phyloP scores from a whole-genome alignment of 2,113 vertebrate genomes.

The Paradoxurus hermaphroditus region DNA sequence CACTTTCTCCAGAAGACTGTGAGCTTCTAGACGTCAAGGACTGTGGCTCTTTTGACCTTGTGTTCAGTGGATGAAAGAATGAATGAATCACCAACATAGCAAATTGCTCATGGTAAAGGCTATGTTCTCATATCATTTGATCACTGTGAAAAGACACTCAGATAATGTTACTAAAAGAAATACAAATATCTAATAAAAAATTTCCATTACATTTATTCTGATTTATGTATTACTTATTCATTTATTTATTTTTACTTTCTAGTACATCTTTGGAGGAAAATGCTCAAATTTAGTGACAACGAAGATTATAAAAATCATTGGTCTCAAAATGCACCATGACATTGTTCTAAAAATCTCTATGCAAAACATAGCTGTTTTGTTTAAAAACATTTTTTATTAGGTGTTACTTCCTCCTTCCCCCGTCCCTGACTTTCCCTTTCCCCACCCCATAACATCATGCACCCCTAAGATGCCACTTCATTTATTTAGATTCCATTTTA shows the following conservation, averaged over 20 bases:
- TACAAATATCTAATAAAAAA: neutral
- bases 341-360: neutral
- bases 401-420: neutral
- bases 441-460: neutral
- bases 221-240: neutral
- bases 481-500: constrained; percentile 56
- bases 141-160: neutral
- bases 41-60: neutral
- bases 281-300: neutral
- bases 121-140: neutral
- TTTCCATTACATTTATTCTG: neutral
- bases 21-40: neutral
- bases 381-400: neutral
- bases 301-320: neutral
- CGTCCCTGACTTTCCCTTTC: neutral
- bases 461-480: constrained; percentile 17
- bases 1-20: neutral
- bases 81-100: neutral
- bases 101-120: neutral
- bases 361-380: neutral
- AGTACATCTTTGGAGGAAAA: neutral
- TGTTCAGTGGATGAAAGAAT: neutral
- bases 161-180: neutral
- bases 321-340: neutral
- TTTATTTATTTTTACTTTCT: neutral